Conservation (phyloP, 2,888 invertebrate species). For the Aleiodes leptofemur region DNA sequence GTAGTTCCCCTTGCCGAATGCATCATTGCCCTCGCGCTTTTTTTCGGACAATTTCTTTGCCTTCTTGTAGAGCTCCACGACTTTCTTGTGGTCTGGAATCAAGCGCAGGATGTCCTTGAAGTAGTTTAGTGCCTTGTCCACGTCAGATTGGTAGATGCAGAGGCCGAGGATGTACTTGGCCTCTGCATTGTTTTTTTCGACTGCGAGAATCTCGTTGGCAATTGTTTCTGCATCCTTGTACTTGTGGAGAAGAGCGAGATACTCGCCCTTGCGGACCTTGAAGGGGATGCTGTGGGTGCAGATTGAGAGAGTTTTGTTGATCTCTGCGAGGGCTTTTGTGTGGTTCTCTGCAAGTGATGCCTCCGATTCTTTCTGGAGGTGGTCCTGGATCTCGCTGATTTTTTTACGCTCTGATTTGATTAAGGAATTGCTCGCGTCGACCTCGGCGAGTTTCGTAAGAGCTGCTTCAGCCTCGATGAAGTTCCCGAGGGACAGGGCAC, state of each 20-base stretch:
- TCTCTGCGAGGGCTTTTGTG: background rate
- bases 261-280: constrained; percentile 85
- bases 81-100: constrained; percentile 93
- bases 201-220: constrained; percentile 86
- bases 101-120: constrained; percentile 93
- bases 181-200: constrained; percentile 90
- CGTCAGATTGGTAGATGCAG: constrained; percentile 92
- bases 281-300: background rate
- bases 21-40: constrained; percentile 94
- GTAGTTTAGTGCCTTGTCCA: constrained; percentile 92
- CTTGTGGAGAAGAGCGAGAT: constrained; percentile 87
- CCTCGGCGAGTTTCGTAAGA: background rate
- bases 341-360: background rate
- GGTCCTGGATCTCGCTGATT: background rate
- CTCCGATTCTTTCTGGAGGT: background rate
- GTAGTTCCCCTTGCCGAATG: constrained; percentile 88
- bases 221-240: constrained; percentile 83
- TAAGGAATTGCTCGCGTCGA: background rate
- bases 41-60: constrained; percentile 90
- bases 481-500: constrained; percentile 15
- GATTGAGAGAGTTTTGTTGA: background rate
- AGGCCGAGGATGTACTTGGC: constrained; percentile 94
- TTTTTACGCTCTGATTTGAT: background rate
- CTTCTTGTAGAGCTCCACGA: constrained; percentile 90
- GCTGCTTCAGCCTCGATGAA: background rate